Evolutionary conservation across 1,140 invertebrate genomes (phyloP).

Genomic region (Rhopalosiphum padi): DNA sequence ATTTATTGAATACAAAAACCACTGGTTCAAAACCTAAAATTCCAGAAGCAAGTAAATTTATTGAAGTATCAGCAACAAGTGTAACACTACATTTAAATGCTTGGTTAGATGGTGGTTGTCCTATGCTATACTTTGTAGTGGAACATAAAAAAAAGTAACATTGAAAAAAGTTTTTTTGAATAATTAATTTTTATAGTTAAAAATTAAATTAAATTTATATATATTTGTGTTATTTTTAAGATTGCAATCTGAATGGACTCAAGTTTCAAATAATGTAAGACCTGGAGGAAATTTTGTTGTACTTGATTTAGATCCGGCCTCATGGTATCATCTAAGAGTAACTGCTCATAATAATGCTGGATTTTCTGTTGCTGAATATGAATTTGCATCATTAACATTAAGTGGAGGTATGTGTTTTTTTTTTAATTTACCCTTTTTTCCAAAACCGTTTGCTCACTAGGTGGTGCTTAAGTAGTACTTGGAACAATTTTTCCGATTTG

Average conservation of each 20-base stretch:
- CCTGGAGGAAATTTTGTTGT: conserved; percentile 90
- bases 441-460: conserved; percentile 32
- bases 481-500: conserved; percentile 23
- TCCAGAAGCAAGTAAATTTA: conserved; percentile 86
- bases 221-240: conserved; percentile 64
- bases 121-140: conserved; percentile 94
- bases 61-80: conserved; percentile 89
- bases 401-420: conserved; percentile 79
- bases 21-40: conserved; percentile 90
- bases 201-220: neutral
- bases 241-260: conserved; percentile 85
- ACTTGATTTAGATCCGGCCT: conserved; percentile 88
- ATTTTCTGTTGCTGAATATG: conserved; percentile 90
- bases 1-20: conserved; percentile 84
- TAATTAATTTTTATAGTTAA: neutral
- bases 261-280: conserved; percentile 91
- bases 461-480: conserved; percentile 30
- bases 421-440: neutral
- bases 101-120: conserved; percentile 94
- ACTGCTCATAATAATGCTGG: conserved; percentile 96
- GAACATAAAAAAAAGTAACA: conserved; percentile 92
- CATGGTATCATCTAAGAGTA: conserved; percentile 89
- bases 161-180: neutral
- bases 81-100: conserved; percentile 89
- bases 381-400: conserved; percentile 92